Evolutionary conservation across 2,888 invertebrate genomes (phyloP), one percentile per base, ranked within the genome.

Genomic region (Anthophora plumipes): DNA sequence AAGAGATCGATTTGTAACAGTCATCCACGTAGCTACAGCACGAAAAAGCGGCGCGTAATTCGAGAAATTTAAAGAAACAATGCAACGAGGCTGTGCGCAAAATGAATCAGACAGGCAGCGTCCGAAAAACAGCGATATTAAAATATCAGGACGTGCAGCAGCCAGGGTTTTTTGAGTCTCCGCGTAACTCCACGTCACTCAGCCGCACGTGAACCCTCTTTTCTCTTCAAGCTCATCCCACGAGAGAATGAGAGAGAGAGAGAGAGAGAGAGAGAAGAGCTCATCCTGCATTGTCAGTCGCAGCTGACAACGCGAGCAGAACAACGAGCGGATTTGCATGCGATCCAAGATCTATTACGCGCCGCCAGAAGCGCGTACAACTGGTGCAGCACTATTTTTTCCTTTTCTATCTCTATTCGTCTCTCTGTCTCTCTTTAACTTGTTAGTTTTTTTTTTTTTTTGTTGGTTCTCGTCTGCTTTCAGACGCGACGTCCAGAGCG

Each of bases 251-350:
- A 22, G 59, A 60, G 59, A 25, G 63, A 14, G 31, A n/a, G 31
- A 31, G 31, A 31, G 72, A 57, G 54, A 63, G 71, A 22, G 59
- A 60, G 59, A 25, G 63, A 14, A n/a, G 31, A n/a, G 55, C 50
- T 25, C 59, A 48, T 59, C 69, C 71, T 52, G 76, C 78, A 77
- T 78, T 80, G 83, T 77, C 83, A 71, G 81, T 69, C 69, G 81
- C 85, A 77, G 80, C 80, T 80, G 87, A 82, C 83, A 85, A 78
- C 81, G 68, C 66, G 75, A 57, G 66, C 66, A 61, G 54, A 66
- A 52, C 67, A 73, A 50, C 80, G 57, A 72, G 48, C 64, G 61
- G 70, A 87, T 83, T 84, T 87, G 68, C 84, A 79, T 67, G 70
- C 67, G 63, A 68, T 67, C 54, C 78, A 76, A 83, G 76, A 84